Evolutionary conservation across 2,113 vertebrate genomes (phyloP).

Genomic region (Spea multiplicata): DNA sequence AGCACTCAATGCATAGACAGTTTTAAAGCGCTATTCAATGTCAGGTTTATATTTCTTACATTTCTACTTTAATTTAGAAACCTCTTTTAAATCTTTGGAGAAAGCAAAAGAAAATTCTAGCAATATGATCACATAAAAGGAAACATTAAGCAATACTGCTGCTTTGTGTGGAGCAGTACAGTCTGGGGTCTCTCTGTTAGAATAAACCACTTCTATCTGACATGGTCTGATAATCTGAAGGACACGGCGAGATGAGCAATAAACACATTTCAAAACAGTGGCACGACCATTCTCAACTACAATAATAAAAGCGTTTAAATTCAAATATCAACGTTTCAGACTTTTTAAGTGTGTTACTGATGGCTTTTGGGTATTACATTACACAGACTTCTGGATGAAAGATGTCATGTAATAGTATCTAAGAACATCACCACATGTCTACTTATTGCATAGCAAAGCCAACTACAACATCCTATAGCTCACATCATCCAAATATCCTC

Average conservation of each 20-base stretch:
- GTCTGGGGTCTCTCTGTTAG: not conserved
- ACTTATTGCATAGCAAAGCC: not conserved
- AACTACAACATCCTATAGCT: not conserved
- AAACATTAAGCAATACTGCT: not conserved
- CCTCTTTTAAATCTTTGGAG: not conserved
- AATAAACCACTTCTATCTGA: not conserved
- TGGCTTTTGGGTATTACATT: slow-evolving; percentile 3
- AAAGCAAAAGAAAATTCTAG: not conserved
- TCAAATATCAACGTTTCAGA: slow-evolving; percentile 1
- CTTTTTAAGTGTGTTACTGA: slow-evolving; percentile 2
- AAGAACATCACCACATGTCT: not conserved
- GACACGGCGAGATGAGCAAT: not conserved
- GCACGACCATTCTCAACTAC: slow-evolving; percentile 1
- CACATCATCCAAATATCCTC: not conserved
- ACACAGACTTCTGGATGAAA: slow-evolving; percentile 1
- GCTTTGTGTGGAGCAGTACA: not conserved
- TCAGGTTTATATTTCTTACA: no score
- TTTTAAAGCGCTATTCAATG: no score
- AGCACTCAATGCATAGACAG: no score
- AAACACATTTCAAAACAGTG: slow-evolving; percentile 8
- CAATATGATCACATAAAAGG: not conserved
- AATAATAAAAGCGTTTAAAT: not conserved
- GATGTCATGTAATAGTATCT: slow-evolving; percentile 1
- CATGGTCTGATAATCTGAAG: not conserved
- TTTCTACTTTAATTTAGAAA: no score